phyloP scores from a whole-genome alignment of 1,140 invertebrate species.

The Gryllus bimaculatus region DNA sequence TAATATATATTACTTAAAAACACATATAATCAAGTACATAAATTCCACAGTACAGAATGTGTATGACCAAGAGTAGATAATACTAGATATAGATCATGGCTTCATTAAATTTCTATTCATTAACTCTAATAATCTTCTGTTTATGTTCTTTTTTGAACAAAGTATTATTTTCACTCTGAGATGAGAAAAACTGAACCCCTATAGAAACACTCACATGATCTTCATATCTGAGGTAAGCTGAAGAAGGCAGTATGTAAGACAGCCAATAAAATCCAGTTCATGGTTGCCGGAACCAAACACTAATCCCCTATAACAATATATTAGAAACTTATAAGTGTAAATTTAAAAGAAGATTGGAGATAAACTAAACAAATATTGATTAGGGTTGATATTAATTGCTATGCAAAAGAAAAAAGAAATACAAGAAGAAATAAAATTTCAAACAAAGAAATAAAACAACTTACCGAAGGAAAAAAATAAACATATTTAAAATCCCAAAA shows the following conservation, averaged over 20 bases:
- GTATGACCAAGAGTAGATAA: not conserved
- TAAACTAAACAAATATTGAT: too few species aligned
- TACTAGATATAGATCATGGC: not conserved
- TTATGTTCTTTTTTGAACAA: not conserved
- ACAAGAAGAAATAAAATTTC: too few species aligned
- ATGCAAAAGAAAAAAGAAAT: too few species aligned
- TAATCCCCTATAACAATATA: conserved; percentile 46
- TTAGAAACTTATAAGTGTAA: too few species aligned
- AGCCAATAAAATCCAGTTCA: conserved; percentile 90
- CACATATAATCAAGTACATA: not conserved
- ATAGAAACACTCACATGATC: conserved; percentile 52
- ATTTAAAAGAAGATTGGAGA: too few species aligned
- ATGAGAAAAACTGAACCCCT: too few species aligned
- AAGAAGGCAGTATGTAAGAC: conserved; percentile 89
- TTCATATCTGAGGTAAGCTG: conserved; percentile 86
- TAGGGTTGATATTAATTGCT: too few species aligned
- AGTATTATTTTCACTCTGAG: not conserved
- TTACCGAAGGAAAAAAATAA: too few species aligned
- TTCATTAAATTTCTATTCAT: not conserved
- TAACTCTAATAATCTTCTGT: conserved; percentile 4
- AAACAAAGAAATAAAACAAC: too few species aligned
- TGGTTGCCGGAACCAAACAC: conserved; percentile 92
- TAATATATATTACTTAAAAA: not conserved
- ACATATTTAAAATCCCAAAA: too few species aligned
- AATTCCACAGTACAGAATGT: not conserved